Conservation (phyloP, 2,888 invertebrate species). For the Drosophila prolongata region DNA sequence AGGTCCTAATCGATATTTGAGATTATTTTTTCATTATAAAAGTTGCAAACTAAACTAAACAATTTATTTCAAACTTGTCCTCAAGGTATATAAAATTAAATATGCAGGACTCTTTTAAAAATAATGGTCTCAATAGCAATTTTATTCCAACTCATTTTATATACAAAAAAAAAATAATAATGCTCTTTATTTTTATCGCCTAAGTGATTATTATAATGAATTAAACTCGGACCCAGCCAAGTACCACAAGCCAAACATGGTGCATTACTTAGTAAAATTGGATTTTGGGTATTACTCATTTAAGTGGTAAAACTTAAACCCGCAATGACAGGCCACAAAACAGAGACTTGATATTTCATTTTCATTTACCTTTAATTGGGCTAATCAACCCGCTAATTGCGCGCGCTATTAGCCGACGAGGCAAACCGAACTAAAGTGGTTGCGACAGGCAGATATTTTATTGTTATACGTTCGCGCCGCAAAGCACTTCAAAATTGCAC, state of each 20-base stretch:
- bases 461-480: slow-evolving; percentile 67
- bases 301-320: slow-evolving; percentile 3
- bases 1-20: no score
- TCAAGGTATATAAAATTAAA: no score
- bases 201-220: no score
- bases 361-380: slow-evolving; percentile 72
- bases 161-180: no score
- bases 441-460: slow-evolving; percentile 62
- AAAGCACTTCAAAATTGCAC: slow-evolving; percentile 68
- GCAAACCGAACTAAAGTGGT: slow-evolving; percentile 41
- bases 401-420: slow-evolving; percentile 53
- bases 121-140: no score
- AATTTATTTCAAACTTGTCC: no score
- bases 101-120: no score
- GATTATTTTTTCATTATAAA: no score
- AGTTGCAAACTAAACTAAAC: no score
- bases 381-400: slow-evolving; percentile 76
- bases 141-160: no score
- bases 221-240: no score
- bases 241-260: neutral
- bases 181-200: no score
- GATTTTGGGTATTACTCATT: neutral
- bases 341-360: slow-evolving; percentile 65
- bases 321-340: slow-evolving; percentile 24
- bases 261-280: slow-evolving; percentile 5